Conservation (phyloP, 2,888 invertebrate species). For the Lottia gigantea region DNA sequence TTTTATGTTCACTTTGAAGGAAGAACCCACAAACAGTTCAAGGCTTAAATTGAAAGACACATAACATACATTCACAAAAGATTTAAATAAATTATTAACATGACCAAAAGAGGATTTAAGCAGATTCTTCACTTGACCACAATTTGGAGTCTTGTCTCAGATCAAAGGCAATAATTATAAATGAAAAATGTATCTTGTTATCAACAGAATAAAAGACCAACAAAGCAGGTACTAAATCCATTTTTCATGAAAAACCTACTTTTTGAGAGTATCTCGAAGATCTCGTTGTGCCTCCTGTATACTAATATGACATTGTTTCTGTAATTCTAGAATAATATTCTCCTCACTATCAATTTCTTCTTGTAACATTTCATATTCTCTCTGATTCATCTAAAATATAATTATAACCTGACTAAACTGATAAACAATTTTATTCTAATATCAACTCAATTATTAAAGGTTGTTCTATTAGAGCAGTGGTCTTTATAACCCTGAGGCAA, state of each 20-base stretch:
- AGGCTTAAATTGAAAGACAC: too few species aligned
- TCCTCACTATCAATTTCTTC: conserved; percentile 36
- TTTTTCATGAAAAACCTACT: conserved; percentile 20
- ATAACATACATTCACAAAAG: neutral
- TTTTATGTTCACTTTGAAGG: neutral
- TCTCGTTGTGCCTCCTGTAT: conserved; percentile 34
- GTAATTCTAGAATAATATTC: conserved; percentile 29
- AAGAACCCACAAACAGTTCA: too few species aligned
- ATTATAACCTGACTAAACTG: conserved; percentile 1
- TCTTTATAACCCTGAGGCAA: too few species aligned
- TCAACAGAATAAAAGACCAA: neutral
- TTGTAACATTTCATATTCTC: conserved; percentile 35
- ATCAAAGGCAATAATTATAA: neutral
- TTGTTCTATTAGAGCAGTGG: conserved; percentile 7
- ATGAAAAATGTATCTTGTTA: neutral
- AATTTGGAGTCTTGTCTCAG: neutral
- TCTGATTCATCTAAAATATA: conserved; percentile 34
- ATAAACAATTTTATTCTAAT: conserved; percentile 25
- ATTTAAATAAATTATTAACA: neutral
- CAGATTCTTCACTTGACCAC: neutral
- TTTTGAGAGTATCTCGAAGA: conserved; percentile 28
- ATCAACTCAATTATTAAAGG: too few species aligned
- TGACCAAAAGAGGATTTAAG: neutral
- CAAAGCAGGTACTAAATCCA: neutral
- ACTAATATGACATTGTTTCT: conserved; percentile 28